These are phyloP conservation scores for Bimastos eiseni DNA, from an alignment of 2,888 invertebrate genomes.

Conservation along the genomic window DNA sequence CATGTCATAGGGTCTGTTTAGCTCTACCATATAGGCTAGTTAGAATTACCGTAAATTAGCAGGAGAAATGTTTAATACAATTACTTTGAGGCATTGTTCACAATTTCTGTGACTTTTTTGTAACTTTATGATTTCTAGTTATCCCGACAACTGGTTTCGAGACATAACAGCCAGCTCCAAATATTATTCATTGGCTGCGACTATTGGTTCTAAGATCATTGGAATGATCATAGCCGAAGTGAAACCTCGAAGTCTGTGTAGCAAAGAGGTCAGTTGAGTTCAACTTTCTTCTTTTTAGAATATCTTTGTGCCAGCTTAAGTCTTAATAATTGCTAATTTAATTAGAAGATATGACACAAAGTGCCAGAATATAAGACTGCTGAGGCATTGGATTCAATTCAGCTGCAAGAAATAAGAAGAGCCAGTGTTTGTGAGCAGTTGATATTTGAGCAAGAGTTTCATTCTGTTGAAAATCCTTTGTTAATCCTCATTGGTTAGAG, in stretches of 20 bases:
- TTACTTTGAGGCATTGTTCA: background rate
- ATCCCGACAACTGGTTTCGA: background rate
- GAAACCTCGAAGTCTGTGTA: background rate
- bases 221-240: background rate
- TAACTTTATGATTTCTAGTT: constrained; percentile 2
- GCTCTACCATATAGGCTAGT: background rate
- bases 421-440: too few relatives aligned
- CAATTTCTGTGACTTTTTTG: background rate
- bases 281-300: background rate
- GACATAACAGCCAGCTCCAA: constrained; percentile 4
- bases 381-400: background rate
- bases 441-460: too few relatives aligned
- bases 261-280: background rate
- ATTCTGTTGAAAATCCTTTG: too few relatives aligned
- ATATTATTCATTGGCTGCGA: background rate
- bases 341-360: background rate
- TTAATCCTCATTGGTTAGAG: too few relatives aligned
- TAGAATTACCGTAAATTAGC: background rate
- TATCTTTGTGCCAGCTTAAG: too few relatives aligned
- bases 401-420: background rate
- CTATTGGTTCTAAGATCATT: constrained; percentile 5
- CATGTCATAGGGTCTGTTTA: background rate
- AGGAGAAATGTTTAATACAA: background rate
- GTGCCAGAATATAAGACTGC: background rate
- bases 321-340: too few relatives aligned